Evolutionary conservation across 2,888 invertebrate genomes (phyloP).

Genomic region (Embidobia sp.): DNA sequence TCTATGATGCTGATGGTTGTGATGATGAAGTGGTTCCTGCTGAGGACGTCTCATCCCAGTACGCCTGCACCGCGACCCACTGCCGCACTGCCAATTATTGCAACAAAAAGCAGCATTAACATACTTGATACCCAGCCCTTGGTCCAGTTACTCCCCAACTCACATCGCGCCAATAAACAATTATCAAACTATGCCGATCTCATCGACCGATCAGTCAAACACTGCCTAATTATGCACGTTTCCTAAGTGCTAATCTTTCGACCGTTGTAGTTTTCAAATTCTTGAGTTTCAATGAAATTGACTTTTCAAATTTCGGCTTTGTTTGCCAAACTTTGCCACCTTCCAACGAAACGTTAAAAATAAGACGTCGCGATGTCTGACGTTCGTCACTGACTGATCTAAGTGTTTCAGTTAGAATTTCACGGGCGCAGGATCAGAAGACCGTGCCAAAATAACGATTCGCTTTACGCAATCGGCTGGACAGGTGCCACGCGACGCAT

Average conservation of each 20-base stretch:
- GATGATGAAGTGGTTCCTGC: conserved; percentile 77
- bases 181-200: no score
- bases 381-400: conserved; percentile 58
- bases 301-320: no score
- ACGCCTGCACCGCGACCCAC: conserved; percentile 80
- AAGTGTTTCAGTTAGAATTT: conserved; percentile 35
- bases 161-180: conserved; percentile 8
- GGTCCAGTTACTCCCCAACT: background rate
- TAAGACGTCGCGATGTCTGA: conserved; percentile 39
- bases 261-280: no score
- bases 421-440: conserved; percentile 50
- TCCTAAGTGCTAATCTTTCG: no score
- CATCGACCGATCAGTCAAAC: no score
- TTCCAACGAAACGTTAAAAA: conserved; percentile 24
- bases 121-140: conserved; percentile 37
- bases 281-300: no score
- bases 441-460: conserved; percentile 63
- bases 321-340: no score
- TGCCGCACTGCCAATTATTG: conserved; percentile 77
- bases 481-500: conserved; percentile 62
- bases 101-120: conserved; percentile 62
- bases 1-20: conserved; percentile 73
- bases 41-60: conserved; percentile 81
- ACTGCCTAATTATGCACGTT: no score
- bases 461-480: conserved; percentile 64